Percentiles rank a stretch among this genome's conserved stretches.
Conservation (phyloP, 2,113 vertebrate species). For the Motacilla tschutschensis region DNA sequence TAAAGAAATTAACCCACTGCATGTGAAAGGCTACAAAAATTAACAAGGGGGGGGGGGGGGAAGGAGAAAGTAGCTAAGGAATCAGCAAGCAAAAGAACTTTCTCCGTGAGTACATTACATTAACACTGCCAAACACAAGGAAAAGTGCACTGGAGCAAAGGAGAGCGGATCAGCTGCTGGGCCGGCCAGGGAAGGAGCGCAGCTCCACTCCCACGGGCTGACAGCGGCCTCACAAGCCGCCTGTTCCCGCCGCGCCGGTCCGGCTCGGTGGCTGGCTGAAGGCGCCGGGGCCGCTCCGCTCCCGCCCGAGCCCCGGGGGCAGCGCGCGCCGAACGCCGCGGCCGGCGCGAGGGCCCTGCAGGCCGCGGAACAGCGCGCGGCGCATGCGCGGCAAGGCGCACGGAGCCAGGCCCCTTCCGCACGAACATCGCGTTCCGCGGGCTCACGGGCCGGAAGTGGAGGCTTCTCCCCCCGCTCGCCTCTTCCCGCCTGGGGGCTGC, state of each 20-base stretch:
- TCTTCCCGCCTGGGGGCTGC: not conserved
- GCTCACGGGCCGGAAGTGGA: rapidly evolving
- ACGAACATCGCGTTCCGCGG: too few relatives aligned
- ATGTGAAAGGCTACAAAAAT: not conserved
- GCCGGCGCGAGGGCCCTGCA: rapidly evolving
- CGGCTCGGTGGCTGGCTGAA: too few relatives aligned
- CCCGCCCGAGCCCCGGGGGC: not conserved
- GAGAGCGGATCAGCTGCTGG: rapidly evolving
- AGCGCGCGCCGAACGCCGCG: rapidly evolving
- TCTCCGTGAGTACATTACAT: too few relatives aligned
- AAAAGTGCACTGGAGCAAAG: not conserved
- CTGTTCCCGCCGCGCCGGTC: not conserved
- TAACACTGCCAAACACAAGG: not conserved
- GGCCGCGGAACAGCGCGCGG: not conserved
- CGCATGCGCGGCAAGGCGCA: not conserved
- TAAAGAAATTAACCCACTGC: not conserved
- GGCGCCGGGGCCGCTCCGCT: rapidly evolving
- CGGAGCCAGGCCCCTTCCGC: not conserved
- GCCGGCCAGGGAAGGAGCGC: rapidly evolving
- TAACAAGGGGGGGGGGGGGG: rapidly evolving
- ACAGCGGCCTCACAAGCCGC: rapidly evolving
- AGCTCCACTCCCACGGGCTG: not conserved
- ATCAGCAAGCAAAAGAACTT: not conserved
- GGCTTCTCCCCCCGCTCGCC: too few relatives aligned
- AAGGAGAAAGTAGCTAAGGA: not conserved